Evolutionary conservation across 2,888 invertebrate genomes (phyloP).

Genomic region (Erebia ligea): DNA sequence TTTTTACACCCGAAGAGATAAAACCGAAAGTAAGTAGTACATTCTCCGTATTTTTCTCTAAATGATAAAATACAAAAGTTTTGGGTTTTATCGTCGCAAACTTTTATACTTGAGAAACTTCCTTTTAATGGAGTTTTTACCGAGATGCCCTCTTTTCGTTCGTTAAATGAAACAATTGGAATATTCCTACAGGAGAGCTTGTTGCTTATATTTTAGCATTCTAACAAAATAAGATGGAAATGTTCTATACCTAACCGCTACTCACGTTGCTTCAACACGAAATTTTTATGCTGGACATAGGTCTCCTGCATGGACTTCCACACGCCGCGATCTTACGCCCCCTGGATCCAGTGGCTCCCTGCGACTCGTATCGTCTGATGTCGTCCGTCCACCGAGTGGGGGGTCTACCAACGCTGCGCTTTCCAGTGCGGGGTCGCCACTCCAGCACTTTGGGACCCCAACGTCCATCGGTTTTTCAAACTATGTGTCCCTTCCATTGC

Average conservation of each 20-base stretch:
- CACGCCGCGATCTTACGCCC: too few species aligned
- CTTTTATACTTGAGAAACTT: slow-evolving; percentile 43
- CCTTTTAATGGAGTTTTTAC: slow-evolving; percentile 44
- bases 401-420: too few species aligned
- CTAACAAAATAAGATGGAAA: slow-evolving; percentile 23
- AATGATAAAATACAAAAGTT: slow-evolving; percentile 43
- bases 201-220: slow-evolving; percentile 15
- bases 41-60: slow-evolving; percentile 38
- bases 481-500: too few species aligned
- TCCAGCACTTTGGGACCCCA: too few species aligned
- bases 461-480: too few species aligned
- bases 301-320: too few species aligned
- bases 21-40: slow-evolving; percentile 37
- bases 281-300: too few species aligned
- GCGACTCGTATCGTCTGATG: too few species aligned
- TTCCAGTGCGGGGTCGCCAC: too few species aligned
- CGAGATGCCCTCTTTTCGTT: slow-evolving; percentile 40
- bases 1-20: slow-evolving; percentile 32
- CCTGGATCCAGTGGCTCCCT: too few species aligned
- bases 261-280: not conserved
- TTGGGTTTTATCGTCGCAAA: slow-evolving; percentile 41
- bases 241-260: slow-evolving; percentile 7
- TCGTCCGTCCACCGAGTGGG: too few species aligned
- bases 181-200: slow-evolving; percentile 27
- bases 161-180: slow-evolving; percentile 40